These are phyloP conservation scores for Drosophila parvula DNA, from an alignment of 1,140 invertebrate genomes.

Conservation along the genomic window DNA sequence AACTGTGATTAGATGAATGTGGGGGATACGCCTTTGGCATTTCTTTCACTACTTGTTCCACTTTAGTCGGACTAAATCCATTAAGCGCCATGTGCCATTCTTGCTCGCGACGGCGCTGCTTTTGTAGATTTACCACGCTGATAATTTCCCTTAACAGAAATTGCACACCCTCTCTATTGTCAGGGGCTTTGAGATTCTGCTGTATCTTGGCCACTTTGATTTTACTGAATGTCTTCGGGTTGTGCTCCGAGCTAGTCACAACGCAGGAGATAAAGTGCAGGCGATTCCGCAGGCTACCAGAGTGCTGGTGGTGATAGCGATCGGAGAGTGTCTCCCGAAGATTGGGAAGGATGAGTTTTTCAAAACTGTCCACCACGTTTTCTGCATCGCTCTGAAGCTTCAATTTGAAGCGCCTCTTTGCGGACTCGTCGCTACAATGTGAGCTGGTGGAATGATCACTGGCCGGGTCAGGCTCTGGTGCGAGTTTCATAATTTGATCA, in stretches of 20 bases:
- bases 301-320: slow-evolving; percentile 57
- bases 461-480: background rate
- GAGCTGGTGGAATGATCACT: slow-evolving; percentile 44
- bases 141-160: slow-evolving; percentile 70
- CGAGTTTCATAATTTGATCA: background rate
- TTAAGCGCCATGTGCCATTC: slow-evolving; percentile 26
- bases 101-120: slow-evolving; percentile 48
- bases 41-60: slow-evolving; percentile 1
- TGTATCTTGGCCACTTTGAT: slow-evolving; percentile 67
- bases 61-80: slow-evolving; percentile 17
- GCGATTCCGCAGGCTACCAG: slow-evolving; percentile 34
- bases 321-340: slow-evolving; percentile 46
- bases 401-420: slow-evolving; percentile 32
- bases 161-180: slow-evolving; percentile 64
- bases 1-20: background rate
- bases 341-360: slow-evolving; percentile 68
- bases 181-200: slow-evolving; percentile 58
- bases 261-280: slow-evolving; percentile 75
- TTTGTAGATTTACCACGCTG: slow-evolving; percentile 66
- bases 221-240: slow-evolving; percentile 65
- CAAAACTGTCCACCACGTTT: slow-evolving; percentile 71
- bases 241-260: slow-evolving; percentile 69
- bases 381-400: slow-evolving; percentile 56
- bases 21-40: background rate
- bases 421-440: slow-evolving; percentile 29